These are phyloP conservation scores for Dryococelus australis DNA, from an alignment of 2,888 invertebrate genomes.

Conservation along the genomic window DNA sequence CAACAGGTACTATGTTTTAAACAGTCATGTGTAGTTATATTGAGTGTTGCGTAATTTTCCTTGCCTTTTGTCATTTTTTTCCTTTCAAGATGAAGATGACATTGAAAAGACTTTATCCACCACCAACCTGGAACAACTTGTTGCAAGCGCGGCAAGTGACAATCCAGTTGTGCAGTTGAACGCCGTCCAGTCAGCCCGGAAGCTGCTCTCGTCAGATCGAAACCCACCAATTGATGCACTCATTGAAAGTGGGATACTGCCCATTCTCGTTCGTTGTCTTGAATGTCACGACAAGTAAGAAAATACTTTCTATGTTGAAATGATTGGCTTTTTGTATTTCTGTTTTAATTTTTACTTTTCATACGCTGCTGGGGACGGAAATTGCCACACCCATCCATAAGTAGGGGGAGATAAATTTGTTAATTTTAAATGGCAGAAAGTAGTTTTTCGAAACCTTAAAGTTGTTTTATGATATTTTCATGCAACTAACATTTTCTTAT, in stretches of 20 bases:
- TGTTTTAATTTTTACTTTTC: no score
- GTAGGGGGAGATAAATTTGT: no score
- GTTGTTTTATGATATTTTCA: no score
- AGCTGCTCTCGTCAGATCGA: conserved; percentile 94
- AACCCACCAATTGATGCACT: conserved; percentile 98
- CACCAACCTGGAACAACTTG: conserved; percentile 81
- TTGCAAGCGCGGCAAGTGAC: conserved; percentile 84
- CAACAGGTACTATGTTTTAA: conserved; percentile 63
- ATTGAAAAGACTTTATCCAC: conserved; percentile 72
- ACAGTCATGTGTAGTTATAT: no score
- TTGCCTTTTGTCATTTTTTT: conserved; percentile 32
- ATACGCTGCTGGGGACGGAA: no score
- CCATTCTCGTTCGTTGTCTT: conserved; percentile 91
- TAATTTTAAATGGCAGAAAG: no score
- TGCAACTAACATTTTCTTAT: no score
- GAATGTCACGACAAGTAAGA: conserved; percentile 76
- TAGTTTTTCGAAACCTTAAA: no score
- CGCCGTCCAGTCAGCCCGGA: conserved; percentile 95
- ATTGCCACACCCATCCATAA: no score
- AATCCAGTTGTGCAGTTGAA: conserved; percentile 82
- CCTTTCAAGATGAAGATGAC: conserved; percentile 72
- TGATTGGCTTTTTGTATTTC: no score
- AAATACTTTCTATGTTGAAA: not conserved
- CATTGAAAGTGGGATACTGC: conserved; percentile 92
- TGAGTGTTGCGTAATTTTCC: no score